Evolutionary conservation across 2,797 vertebrate genomes (phyloP).

Genomic region (Poeciliopsis paucimaculata): DNA sequence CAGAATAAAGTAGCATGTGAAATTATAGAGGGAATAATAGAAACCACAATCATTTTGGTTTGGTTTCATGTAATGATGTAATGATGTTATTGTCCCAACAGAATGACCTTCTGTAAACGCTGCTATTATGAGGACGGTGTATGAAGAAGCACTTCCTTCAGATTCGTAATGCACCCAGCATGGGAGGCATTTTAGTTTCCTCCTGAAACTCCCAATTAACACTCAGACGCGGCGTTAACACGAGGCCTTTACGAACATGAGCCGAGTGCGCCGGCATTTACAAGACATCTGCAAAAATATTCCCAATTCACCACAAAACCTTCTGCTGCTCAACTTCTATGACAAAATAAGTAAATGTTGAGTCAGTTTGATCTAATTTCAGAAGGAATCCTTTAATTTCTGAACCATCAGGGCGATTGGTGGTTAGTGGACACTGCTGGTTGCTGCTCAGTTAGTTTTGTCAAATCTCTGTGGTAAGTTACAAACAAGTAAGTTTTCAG

Average conservation of each 20-base stretch:
- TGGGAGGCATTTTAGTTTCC: constrained; percentile 28
- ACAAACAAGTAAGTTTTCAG: background rate
- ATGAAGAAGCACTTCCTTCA: constrained; percentile 30
- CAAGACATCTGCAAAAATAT: constrained; percentile 21
- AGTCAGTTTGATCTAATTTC: background rate
- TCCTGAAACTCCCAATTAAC: constrained; percentile 21
- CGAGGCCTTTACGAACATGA: constrained; percentile 13
- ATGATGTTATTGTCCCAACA: background rate
- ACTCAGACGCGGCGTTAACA: constrained; percentile 23
- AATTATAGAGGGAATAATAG: background rate
- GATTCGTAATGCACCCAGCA: constrained; percentile 21
- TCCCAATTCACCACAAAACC: constrained; percentile 8
- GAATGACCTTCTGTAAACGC: constrained; percentile 6
- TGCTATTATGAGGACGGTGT: constrained; percentile 19
- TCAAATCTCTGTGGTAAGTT: background rate
- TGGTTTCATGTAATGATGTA: background rate
- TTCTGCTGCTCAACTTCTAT: background rate
- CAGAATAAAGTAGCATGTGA: background rate
- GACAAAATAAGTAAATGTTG: background rate
- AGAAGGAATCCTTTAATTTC: background rate
- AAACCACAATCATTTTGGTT: background rate
- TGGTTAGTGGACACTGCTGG: background rate
- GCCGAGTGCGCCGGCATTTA: constrained; percentile 9
- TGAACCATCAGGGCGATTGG: background rate
- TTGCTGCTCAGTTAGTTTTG: background rate